These are phyloP conservation scores for Mormyrops boulengeri DNA, from an alignment of 2,797 vertebrate species.

Conservation along the genomic window DNA sequence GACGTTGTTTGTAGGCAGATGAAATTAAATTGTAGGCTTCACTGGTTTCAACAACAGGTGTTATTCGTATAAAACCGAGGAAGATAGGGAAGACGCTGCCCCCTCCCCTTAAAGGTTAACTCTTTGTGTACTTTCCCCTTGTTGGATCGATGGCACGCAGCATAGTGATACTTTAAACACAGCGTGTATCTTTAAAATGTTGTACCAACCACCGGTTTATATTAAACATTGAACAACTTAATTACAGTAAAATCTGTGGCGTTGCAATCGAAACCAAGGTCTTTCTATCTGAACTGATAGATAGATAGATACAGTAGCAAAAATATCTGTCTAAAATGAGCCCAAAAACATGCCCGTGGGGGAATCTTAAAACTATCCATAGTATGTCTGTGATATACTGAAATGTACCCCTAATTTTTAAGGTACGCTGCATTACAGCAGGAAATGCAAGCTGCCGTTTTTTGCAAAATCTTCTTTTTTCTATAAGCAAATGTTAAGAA, in stretches of 20 bases:
- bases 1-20: slow-evolving; percentile 87
- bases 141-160: not conserved
- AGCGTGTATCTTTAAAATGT: not conserved
- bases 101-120: not conserved
- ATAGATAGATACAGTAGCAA: not conserved
- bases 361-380: not conserved
- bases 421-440: not conserved
- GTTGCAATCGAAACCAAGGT: not conserved
- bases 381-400: not conserved
- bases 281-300: not conserved
- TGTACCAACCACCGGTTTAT: not conserved
- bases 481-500: not conserved
- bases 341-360: not conserved
- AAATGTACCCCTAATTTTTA: not conserved
- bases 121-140: not conserved
- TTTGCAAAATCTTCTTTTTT: not conserved
- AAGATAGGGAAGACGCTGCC: not conserved
- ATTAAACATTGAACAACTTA: not conserved
- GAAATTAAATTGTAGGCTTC: slow-evolving; percentile 93
- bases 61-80: slow-evolving; percentile 66
- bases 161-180: not conserved
- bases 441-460: not conserved
- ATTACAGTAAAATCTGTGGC: not conserved
- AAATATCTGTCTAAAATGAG: not conserved
- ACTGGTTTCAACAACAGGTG: slow-evolving; percentile 86